These are phyloP conservation scores for Harmothoe impar DNA, from an alignment of 2,888 invertebrate genomes.

Conservation along the genomic window DNA sequence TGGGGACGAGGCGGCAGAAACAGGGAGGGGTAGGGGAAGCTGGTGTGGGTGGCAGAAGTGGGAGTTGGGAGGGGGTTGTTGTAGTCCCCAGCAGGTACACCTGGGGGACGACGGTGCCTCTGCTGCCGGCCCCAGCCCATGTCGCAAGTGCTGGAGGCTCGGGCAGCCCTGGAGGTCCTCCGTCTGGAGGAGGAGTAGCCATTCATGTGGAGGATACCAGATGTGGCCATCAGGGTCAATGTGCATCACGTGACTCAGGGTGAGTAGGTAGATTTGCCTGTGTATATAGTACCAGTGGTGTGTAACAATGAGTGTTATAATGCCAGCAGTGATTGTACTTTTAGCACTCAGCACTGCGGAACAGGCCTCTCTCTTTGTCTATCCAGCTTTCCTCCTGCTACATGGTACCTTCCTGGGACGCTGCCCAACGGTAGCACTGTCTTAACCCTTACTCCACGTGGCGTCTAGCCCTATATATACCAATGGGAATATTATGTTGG, in stretches of 20 bases:
- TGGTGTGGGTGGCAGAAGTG: neutral
- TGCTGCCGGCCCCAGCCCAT: conserved; percentile 1
- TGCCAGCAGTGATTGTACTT: too few relatives aligned
- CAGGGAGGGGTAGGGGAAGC: neutral
- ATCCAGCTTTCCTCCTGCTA: too few relatives aligned
- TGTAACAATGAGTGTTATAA: too few relatives aligned
- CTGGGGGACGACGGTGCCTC: neutral
- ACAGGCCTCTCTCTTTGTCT: too few relatives aligned
- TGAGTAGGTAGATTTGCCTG: neutral
- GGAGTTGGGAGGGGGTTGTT: neutral
- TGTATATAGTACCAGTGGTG: too few relatives aligned
- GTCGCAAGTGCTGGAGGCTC: too few relatives aligned
- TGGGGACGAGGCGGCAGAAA: neutral
- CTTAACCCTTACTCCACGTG: too few relatives aligned
- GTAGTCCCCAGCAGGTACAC: neutral
- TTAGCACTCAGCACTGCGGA: too few relatives aligned
- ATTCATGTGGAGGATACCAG: conserved; percentile 29
- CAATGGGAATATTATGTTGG: too few relatives aligned
- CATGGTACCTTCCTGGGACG: too few relatives aligned
- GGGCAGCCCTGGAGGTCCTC: neutral
- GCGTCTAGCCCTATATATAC: too few relatives aligned
- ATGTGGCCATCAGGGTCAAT: neutral
- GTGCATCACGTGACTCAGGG: neutral
- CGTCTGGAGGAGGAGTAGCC: neutral
- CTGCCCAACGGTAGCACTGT: too few relatives aligned